These are phyloP conservation scores for Diarsia brunnea DNA, from an alignment of 2,888 invertebrate genomes.

Conservation along the genomic window DNA sequence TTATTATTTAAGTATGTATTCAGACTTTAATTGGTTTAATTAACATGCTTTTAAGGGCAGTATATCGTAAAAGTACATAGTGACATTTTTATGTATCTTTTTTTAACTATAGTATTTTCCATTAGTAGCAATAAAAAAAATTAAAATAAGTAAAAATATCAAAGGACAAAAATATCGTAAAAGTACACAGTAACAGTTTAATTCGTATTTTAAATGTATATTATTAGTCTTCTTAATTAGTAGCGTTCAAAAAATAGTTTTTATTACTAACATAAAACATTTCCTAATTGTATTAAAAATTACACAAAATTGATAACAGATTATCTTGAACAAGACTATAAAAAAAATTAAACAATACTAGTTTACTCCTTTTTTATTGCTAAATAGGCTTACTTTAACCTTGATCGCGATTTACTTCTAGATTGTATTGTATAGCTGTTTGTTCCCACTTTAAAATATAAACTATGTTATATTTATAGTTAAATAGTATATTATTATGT, in stretches of 20 bases:
- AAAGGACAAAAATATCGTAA: not conserved
- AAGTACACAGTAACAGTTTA: not conserved
- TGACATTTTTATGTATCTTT: not conserved
- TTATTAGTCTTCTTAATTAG: not conserved
- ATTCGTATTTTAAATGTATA: not conserved
- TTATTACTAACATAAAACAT: not conserved
- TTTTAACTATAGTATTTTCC: too few species aligned
- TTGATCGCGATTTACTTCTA: not conserved
- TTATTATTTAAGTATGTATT: too few species aligned
- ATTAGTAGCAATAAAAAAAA: too few species aligned
- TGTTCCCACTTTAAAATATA: not conserved
- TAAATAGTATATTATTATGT: not conserved
- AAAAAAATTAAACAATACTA: not conserved
- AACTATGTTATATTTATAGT: not conserved
- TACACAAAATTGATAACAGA: not conserved
- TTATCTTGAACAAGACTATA: not conserved
- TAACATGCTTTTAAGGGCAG: not conserved
- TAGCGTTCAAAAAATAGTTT: not conserved
- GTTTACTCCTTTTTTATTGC: not conserved
- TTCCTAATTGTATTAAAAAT: constrained; percentile 1
- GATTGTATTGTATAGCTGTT: not conserved
- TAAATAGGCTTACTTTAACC: too few species aligned
- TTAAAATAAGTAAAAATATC: too few species aligned
- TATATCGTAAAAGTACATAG: not conserved
- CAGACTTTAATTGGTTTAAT: not conserved